Evolutionary conservation across 1,140 invertebrate genomes (phyloP).

Genomic region (Lordiphosa clarofinis): DNA sequence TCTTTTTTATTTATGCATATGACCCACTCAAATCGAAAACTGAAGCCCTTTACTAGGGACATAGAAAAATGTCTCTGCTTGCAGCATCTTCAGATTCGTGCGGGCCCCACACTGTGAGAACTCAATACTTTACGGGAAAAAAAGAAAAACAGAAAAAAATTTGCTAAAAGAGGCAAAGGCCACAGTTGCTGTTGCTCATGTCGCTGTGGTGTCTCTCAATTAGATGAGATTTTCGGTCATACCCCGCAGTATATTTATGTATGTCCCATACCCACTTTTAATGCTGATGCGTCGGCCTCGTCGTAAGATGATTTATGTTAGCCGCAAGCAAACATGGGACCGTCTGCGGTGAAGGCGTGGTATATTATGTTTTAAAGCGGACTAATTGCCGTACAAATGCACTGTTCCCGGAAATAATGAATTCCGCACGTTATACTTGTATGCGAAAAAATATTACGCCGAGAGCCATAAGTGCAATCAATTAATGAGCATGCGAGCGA

Average conservation of each 20-base stretch:
- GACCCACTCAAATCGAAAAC: constrained; percentile 38
- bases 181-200: constrained; percentile 19
- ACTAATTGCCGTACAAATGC: constrained; percentile 79
- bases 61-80: constrained; percentile 30
- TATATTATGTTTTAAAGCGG: constrained; percentile 53
- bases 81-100: constrained; percentile 26
- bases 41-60: too few species aligned
- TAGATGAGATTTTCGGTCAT: constrained; percentile 59
- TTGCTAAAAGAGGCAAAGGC: constrained; percentile 32
- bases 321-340: constrained; percentile 61
- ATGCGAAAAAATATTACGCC: constrained; percentile 44
- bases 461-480: constrained; percentile 66
- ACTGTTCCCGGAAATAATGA: constrained; percentile 79
- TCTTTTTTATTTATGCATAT: constrained; percentile 40
- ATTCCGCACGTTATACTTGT: constrained; percentile 44
- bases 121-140: constrained; percentile 27
- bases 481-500: constrained; percentile 59
- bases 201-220: constrained; percentile 61
- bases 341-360: constrained; percentile 26
- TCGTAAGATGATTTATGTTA: constrained; percentile 67
- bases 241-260: constrained; percentile 35
- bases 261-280: constrained; percentile 27
- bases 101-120: constrained; percentile 35
- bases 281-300: constrained; percentile 35
- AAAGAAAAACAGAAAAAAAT: constrained; percentile 24